phyloP scores from a whole-genome alignment of 2,113 vertebrate species.

The Seriola quinqueradiata region DNA sequence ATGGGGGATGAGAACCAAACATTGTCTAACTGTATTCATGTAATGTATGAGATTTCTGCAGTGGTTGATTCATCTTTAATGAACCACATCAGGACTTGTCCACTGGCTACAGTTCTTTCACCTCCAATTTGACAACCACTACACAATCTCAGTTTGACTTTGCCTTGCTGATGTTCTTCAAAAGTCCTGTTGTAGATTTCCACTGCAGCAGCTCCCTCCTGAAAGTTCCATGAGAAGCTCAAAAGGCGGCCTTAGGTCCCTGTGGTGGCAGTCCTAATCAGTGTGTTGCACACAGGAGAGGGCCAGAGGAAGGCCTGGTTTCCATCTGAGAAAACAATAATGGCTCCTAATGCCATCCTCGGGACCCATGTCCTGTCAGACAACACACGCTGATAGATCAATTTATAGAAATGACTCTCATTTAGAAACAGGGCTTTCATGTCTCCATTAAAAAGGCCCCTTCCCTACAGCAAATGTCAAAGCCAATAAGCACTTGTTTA shows the following conservation, averaged over 20 bases:
- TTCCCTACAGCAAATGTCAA: conserved; percentile 46
- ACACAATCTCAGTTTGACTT: conserved; percentile 26
- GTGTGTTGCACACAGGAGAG: conserved; percentile 43
- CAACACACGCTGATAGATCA: conserved; percentile 54
- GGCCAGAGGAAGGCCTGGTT: conserved; percentile 59
- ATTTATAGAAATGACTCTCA: conserved; percentile 57
- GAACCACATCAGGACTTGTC: conserved; percentile 33
- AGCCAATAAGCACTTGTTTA: conserved; percentile 43
- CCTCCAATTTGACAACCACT: conserved; percentile 33
- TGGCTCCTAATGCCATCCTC: conserved; percentile 52
- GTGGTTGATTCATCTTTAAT: conserved; percentile 45
- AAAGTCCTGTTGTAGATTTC: conserved; percentile 22
- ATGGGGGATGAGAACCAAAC: conserved; percentile 46
- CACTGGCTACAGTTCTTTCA: conserved; percentile 34
- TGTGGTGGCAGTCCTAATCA: conserved; percentile 68
- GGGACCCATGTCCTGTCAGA: conserved; percentile 44
- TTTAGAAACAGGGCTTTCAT: conserved; percentile 51
- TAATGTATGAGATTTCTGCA: conserved; percentile 25
- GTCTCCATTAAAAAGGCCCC: conserved; percentile 35
- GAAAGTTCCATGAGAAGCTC: conserved; percentile 31
- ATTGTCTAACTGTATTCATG: conserved; percentile 32
- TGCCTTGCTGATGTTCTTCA: conserved; percentile 15
- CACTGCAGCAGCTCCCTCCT: conserved; percentile 2
- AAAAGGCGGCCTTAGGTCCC: conserved; percentile 52
- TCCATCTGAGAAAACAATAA: conserved; percentile 72